Evolutionary conservation across 1,140 invertebrate genomes (phyloP), one percentile per base, ranked within the genome.

Genomic region (Drosophila navojoa): DNA sequence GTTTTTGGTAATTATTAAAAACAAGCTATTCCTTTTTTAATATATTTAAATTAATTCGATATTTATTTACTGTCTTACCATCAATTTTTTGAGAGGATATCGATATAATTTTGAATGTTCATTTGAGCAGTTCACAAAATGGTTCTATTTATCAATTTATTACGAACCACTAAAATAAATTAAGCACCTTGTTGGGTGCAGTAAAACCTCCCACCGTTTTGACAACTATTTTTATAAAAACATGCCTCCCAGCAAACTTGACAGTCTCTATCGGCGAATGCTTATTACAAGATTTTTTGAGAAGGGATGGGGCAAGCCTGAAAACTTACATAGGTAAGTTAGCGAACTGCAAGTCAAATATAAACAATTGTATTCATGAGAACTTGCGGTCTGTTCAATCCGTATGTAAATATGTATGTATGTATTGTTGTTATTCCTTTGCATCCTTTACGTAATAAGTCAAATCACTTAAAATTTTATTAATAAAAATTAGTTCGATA

Each of bases 241-340:
- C 11, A 96, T 96, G 95, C 94, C 95, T 72, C 93, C 95, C 11
- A 97, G 96, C 91, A 95, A 94, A 81, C 93, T 98, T 77, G 98
- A 99, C 93, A 95, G 96, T 54, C 94, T 98, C 54, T 99, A 98
- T 92, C 93, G 98, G 81, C 96, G 95, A 90, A 94, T 99, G 87
- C 93, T 99, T 22, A 93, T 99, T 42, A 97, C 97, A 1, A 97
- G 97, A 92, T 98, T 99, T 92, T 99, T 99, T 91, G 96, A 96
- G 0, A 97, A 98, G 94, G 98, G 98, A 75, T 99, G 98, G 98
- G 98, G 98, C 6, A 96, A 96, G 79, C 97, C 98, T 6, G 96
- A 98, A 84, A 96, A 97, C 93, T 94, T 99, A 38, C 95, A 96
- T 93, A 96, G 96, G 98, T 98, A 93, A 92, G 76, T 49, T 22